Evolutionary conservation across 2,797 vertebrate species (phyloP).

Genomic region (Kryptopterus vitreolus): DNA sequence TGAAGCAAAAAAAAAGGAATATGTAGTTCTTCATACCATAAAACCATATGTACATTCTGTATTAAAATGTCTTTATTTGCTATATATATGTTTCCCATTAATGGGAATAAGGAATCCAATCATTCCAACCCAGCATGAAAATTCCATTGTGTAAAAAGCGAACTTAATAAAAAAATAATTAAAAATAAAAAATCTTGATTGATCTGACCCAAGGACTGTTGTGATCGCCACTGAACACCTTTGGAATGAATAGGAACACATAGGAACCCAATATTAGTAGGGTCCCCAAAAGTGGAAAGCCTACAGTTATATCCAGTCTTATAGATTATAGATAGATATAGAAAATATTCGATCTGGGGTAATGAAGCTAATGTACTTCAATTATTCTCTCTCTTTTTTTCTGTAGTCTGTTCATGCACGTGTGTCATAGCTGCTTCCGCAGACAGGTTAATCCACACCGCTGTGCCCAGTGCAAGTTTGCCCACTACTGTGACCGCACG

Average conservation of each 20-base stretch:
- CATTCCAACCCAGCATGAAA: neutral
- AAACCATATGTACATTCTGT: too few relatives aligned
- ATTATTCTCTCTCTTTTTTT: neutral
- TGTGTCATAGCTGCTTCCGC: slow-evolving; percentile 95
- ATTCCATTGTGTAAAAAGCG: neutral
- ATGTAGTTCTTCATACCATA: too few relatives aligned
- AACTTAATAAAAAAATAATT: neutral
- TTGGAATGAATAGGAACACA: neutral
- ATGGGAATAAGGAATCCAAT: neutral
- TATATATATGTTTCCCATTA: neutral
- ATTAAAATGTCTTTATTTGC: neutral
- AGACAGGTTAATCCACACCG: slow-evolving; percentile 84
- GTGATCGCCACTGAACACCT: too few relatives aligned
- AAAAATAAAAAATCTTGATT: neutral
- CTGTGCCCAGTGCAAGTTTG: slow-evolving; percentile 91
- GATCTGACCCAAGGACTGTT: neutral
- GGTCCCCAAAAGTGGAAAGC: neutral
- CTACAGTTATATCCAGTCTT: neutral
- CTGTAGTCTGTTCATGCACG: slow-evolving; percentile 76
- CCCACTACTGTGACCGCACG: slow-evolving; percentile 91
- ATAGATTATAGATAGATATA: neutral
- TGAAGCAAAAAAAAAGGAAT: neutral
- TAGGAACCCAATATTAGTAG: neutral
- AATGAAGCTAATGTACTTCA: neutral
- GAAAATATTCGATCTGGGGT: too few relatives aligned